Percentiles rank a stretch among this genome's conserved stretches.
phyloP scores from a whole-genome alignment of 2,888 invertebrate species.

The Amblyjoppa fuscipennis region DNA sequence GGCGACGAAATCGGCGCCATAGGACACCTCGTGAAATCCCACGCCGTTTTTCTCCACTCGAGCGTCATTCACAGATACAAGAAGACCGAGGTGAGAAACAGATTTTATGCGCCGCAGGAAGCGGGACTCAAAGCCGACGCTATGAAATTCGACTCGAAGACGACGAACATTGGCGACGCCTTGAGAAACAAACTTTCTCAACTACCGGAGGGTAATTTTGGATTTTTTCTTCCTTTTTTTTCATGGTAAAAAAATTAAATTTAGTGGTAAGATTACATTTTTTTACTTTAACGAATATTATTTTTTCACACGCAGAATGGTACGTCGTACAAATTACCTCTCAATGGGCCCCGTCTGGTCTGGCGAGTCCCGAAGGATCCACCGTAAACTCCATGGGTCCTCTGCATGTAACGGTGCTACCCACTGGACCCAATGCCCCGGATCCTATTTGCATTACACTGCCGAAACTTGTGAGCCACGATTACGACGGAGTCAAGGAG shows the following conservation, averaged over 20 bases:
- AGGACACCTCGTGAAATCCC: constrained; percentile 79
- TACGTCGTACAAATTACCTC: constrained; percentile 81
- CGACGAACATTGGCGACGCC: constrained; percentile 65
- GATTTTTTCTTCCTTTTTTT: constrained; percentile 24
- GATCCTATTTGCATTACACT: constrained; percentile 80
- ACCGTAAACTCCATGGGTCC: constrained; percentile 71
- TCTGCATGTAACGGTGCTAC: constrained; percentile 79
- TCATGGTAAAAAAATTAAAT: background rate
- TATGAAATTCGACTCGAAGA: constrained; percentile 70
- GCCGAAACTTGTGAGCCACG: constrained; percentile 74
- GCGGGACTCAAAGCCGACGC: constrained; percentile 75
- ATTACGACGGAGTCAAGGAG: constrained; percentile 80
- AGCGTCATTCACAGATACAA: constrained; percentile 77
- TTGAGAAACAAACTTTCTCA: constrained; percentile 74
- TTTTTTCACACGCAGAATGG: constrained; percentile 78
- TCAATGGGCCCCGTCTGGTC: constrained; percentile 72
- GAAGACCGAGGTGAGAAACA: constrained; percentile 75
- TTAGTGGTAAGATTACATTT: background rate
- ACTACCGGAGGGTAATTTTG: constrained; percentile 78
- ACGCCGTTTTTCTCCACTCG: constrained; percentile 79
- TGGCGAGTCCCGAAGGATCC: constrained; percentile 12
- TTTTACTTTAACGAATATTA: constrained; percentile 10
- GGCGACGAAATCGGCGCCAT: constrained; percentile 78
- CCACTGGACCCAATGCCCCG: constrained; percentile 76
- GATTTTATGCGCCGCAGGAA: constrained; percentile 62